These are phyloP conservation scores for Sialia sialis DNA, from an alignment of 2,113 vertebrate genomes.

Conservation along the genomic window DNA sequence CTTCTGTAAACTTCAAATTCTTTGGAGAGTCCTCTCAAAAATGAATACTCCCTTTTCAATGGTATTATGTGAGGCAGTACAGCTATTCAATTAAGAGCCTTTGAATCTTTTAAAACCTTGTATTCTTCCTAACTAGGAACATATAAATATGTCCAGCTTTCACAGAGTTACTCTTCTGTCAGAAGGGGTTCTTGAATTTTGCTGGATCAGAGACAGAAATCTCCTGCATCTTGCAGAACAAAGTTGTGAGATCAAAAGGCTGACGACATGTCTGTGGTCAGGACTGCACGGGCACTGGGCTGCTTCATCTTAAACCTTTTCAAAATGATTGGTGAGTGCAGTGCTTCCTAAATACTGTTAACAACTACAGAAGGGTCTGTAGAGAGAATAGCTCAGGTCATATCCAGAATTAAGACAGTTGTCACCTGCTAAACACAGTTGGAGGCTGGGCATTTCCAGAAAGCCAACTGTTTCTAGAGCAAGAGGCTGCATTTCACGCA, in stretches of 20 bases:
- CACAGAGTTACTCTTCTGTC: not conserved
- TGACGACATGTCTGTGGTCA: not conserved
- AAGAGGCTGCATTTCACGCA: not conserved
- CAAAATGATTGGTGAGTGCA: not conserved
- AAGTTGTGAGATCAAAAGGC: not conserved
- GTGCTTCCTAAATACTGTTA: not conserved
- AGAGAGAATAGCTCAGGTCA: not conserved
- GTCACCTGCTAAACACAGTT: not conserved
- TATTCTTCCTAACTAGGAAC: not conserved
- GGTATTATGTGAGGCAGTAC: not conserved
- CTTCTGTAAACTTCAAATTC: not conserved
- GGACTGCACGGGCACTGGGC: not conserved
- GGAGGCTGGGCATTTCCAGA: not conserved
- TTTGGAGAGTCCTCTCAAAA: not conserved
- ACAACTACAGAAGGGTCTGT: not conserved
- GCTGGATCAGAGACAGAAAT: not conserved
- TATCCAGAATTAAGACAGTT: not conserved
- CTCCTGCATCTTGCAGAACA: not conserved
- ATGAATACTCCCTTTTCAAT: not conserved
- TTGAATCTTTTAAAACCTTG: slow-evolving; percentile 6
- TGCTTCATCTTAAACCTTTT: not conserved
- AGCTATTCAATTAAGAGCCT: slow-evolving; percentile 21
- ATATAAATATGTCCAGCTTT: slow-evolving; percentile 7
- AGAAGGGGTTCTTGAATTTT: not conserved
- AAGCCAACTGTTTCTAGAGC: not conserved